Evolutionary conservation across 2,113 vertebrate species (phyloP).

Genomic region (Larimichthys crocea): DNA sequence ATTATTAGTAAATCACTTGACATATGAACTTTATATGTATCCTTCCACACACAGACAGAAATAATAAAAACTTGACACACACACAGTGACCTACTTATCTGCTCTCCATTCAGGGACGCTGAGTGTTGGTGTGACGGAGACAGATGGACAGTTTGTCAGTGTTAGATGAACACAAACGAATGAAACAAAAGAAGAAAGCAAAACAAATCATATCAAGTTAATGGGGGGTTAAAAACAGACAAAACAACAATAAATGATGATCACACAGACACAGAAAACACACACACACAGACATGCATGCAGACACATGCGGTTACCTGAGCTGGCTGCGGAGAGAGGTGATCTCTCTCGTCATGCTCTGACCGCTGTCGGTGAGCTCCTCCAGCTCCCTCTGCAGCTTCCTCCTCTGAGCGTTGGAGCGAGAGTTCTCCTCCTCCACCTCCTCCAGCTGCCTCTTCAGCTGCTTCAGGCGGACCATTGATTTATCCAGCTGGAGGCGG

Average conservation of each 20-base stretch:
- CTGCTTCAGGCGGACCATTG: slow-evolving; percentile 90
- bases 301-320: slow-evolving; percentile 82
- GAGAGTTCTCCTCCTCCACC: slow-evolving; percentile 96
- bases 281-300: not conserved
- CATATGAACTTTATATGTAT: not conserved
- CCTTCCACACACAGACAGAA: not conserved
- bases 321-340: slow-evolving; percentile 94
- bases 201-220: slow-evolving; percentile 65
- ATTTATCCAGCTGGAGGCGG: slow-evolving; percentile 83
- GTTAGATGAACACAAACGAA: slow-evolving; percentile 75
- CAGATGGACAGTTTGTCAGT: slow-evolving; percentile 75
- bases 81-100: slow-evolving; percentile 83
- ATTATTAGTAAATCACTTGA: not conserved
- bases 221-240: slow-evolving; percentile 55
- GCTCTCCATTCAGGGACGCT: slow-evolving; percentile 83
- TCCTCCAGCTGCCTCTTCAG: slow-evolving; percentile 98
- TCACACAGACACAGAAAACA: not conserved
- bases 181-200: slow-evolving; percentile 69
- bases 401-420: slow-evolving; percentile 93
- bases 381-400: slow-evolving; percentile 97
- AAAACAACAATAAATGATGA: slow-evolving; percentile 47
- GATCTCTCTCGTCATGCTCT: slow-evolving; percentile 94
- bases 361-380: slow-evolving; percentile 90
- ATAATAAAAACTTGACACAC: slow-evolving; percentile 33
- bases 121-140: slow-evolving; percentile 78